Evolutionary conservation across 2,113 vertebrate genomes (phyloP).

Genomic region (Tylochromis polylepis): DNA sequence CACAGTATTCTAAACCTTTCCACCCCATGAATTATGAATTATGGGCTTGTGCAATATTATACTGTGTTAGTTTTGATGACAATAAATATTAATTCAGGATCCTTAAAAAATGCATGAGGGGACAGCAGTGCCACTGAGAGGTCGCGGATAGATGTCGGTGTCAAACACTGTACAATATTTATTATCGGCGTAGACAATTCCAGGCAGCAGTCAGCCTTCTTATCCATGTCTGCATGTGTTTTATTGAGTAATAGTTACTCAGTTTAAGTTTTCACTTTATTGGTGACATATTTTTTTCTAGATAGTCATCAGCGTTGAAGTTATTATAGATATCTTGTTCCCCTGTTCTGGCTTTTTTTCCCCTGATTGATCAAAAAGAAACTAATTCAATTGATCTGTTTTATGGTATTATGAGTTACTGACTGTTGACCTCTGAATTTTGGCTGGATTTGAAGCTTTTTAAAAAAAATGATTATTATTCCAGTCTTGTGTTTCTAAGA

Average conservation of each 20-base stretch:
- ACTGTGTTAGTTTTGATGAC: conserved; percentile 59
- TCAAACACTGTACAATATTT: conserved; percentile 59
- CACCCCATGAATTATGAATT: conserved; percentile 69
- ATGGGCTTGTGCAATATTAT: conserved; percentile 74
- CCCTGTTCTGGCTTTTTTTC: conserved; percentile 31
- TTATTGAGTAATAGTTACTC: background rate
- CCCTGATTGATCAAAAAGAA: conserved; percentile 8
- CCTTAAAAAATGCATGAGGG: conserved; percentile 57
- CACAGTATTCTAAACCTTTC: conserved; percentile 39
- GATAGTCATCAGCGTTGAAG: background rate
- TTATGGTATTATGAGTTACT: conserved; percentile 21
- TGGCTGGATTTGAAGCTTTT: conserved; percentile 9
- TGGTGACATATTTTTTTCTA: conserved; percentile 1
- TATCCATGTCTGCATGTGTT: conserved; percentile 36
- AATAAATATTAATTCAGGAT: conserved; percentile 54
- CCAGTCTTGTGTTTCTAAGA: conserved; percentile 43
- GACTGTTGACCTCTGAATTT: conserved; percentile 24
- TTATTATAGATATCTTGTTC: background rate
- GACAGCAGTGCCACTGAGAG: conserved; percentile 12
- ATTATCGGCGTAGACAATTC: conserved; percentile 17
- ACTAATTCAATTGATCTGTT: background rate
- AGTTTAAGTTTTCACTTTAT: background rate
- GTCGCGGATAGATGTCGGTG: conserved; percentile 20
- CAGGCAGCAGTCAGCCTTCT: background rate
- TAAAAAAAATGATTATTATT: background rate